Conservation (phyloP, 2,888 invertebrate species). For the Hoplodrina blanda region DNA sequence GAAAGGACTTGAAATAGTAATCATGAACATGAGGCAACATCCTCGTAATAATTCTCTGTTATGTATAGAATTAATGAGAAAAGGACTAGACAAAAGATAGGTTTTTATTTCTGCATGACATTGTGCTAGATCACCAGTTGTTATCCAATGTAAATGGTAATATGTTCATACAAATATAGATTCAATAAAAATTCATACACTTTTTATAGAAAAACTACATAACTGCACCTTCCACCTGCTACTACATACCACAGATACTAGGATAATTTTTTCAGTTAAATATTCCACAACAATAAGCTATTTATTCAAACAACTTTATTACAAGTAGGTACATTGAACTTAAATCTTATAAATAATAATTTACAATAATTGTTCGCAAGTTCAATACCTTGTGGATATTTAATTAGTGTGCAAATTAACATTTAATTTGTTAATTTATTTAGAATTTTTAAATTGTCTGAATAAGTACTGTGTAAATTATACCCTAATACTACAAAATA, state of each 20-base stretch:
- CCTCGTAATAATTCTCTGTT: not conserved
- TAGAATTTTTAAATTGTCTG: too few relatives aligned
- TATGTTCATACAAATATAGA: too few relatives aligned
- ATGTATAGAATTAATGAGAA: not conserved
- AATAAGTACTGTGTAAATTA: too few relatives aligned
- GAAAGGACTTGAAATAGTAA: not conserved
- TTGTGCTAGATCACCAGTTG: not conserved
- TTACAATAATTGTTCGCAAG: conserved; percentile 1
- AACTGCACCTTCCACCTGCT: too few relatives aligned
- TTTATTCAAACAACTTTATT: not conserved
- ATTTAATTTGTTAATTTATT: not conserved
- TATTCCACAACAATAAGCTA: not conserved
- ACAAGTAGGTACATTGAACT: conserved; percentile 34
- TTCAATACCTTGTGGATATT: conserved; percentile 33
- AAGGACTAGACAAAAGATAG: not conserved
- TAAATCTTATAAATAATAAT: conserved; percentile 9
- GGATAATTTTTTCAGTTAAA: not conserved
- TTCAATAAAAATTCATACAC: too few relatives aligned
- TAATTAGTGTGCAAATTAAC: conserved; percentile 5
- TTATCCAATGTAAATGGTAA: not conserved
- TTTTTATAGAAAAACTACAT: too few relatives aligned
- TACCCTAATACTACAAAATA: too few relatives aligned
- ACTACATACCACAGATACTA: too few relatives aligned
- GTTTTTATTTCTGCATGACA: not conserved
- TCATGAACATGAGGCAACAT: not conserved